Base-by-base conservation (phyloP, 2,888 invertebrate genomes). In the Drosophila neonasuta region DNA sequence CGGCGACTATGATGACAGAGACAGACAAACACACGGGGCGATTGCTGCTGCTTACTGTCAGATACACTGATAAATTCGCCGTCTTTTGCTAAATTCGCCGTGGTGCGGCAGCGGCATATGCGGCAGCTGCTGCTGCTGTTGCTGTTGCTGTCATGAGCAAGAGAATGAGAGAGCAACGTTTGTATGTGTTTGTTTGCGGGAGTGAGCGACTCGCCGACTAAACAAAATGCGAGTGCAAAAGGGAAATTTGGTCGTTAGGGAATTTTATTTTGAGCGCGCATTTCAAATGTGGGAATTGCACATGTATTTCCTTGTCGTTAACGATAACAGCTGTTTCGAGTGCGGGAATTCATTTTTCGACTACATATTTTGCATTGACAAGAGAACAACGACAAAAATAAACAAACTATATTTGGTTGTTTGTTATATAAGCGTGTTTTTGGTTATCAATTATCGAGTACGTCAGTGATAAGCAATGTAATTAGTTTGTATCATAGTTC, bases 1-100 rank as follows among this genome's bases (percentile, higher is more conserved):
- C 73, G 70, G 61, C 79, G 66, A 80, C 71, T 72, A 79, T 76
- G 79, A 80, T 78, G 80, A 82, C 83, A 80, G 80, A 76, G 71
- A 71, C 69, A 77, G 70, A 77, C 62, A 75, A 68, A 78, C 63
- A 77, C 65, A 72, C 69, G 71, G 57, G 57, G 62, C 68, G 76
- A 68, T 75, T 74, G 59, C 49, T 68, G 55, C 34, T 36, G 50
- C 73, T 50, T 50, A 62, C 74, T 78, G 78, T 69, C 80, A 77
- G 77, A 85, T 75, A 74, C 59, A 77, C 62, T 66, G 77, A 63
- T 69, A 62, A 48, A 80, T 83, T 80, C 81, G 84, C 84, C 84
- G 76, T 48, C 46, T 15, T 52, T 39, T 29, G n/a, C 20, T 8
- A 6, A 80, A 80, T 83, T 80, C 80, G 80, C 80, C 84, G 74